A percentile compares a stretch with the other conserved stretches of the same genome.
phyloP scores from a whole-genome alignment of 2,888 invertebrate species.

The Incurvaria masculella region DNA sequence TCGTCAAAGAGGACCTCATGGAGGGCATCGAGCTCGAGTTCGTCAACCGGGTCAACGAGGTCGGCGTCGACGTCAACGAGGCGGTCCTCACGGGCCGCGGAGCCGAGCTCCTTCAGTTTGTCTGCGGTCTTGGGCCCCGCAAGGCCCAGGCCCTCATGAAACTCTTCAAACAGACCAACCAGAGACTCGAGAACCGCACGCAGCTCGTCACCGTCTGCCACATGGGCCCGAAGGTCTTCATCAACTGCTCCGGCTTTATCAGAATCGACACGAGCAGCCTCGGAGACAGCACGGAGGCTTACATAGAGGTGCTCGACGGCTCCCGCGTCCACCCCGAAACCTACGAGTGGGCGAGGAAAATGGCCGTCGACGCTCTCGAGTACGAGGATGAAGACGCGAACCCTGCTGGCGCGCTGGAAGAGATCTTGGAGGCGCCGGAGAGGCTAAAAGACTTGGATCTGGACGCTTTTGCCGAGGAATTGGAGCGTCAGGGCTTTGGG shows the following conservation, averaged over 20 bases:
- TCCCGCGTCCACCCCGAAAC: constrained; percentile 99
- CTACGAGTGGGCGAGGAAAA: constrained; percentile 99
- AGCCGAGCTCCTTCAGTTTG: constrained; percentile 88
- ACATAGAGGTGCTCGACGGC: constrained; percentile 94
- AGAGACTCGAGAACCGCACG: constrained; percentile 89
- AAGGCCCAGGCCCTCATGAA: constrained; percentile 87
- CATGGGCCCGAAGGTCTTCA: constrained; percentile 98
- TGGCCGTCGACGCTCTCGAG: constrained; percentile 99
- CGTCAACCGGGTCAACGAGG: constrained; percentile 95
- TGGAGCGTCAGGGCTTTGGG: constrained; percentile 87
- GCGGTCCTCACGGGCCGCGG: constrained; percentile 88
- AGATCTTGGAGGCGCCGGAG: constrained; percentile 94
- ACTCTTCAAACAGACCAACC: constrained; percentile 87
- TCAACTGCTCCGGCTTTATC: constrained; percentile 98
- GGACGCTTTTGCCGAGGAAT: constrained; percentile 97
- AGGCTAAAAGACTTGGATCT: constrained; percentile 93
- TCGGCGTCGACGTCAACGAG: constrained; percentile 95
- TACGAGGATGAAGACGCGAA: constrained; percentile 97
- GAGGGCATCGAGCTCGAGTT: constrained; percentile 86
- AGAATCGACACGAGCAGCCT: constrained; percentile 96
- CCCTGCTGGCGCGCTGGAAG: constrained; percentile 95
- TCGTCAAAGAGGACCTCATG: constrained; percentile 80
- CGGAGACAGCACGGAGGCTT: constrained; percentile 92
- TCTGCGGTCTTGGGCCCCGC: constrained; percentile 94
- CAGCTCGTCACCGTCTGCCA: constrained; percentile 94